A percentile compares a stretch with the other conserved stretches of the same genome.
phyloP scores from a whole-genome alignment of 2,888 invertebrate genomes.

The Polydesmus complanatus region DNA sequence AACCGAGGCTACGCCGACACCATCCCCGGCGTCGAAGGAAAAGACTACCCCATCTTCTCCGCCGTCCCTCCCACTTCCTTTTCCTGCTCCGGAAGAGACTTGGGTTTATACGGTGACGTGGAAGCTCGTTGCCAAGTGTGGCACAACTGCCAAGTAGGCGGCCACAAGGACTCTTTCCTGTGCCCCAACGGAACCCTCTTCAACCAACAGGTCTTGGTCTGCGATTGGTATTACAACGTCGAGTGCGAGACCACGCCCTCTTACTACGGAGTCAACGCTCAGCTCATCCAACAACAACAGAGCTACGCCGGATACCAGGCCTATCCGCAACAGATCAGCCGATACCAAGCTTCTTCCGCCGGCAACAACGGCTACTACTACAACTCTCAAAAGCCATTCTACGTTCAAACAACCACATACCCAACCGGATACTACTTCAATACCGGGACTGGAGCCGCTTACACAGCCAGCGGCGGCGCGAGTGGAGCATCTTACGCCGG shows the following conservation, averaged over 20 bases:
- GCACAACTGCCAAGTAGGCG: slow-evolving; percentile 14
- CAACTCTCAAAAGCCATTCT: not conserved
- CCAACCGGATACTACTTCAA: not conserved
- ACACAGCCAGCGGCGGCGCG: too few species aligned
- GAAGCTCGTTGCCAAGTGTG: slow-evolving; percentile 16
- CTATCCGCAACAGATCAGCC: not conserved
- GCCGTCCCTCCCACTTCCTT: slow-evolving; percentile 11
- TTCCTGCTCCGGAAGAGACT: slow-evolving; percentile 3
- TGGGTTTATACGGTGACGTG: slow-evolving; percentile 12
- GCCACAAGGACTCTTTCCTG: slow-evolving; percentile 13
- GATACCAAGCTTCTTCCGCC: not conserved
- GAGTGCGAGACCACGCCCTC: slow-evolving; percentile 10
- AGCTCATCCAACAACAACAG: not conserved
- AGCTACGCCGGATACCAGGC: not conserved
- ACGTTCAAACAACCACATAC: not conserved
- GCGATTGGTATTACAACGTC: slow-evolving; percentile 20
- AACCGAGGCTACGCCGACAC: slow-evolving; percentile 12
- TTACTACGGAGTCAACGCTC: slow-evolving; percentile 3
- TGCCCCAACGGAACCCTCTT: slow-evolving; percentile 16
- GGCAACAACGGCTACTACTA: not conserved
- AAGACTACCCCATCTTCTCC: slow-evolving; percentile 12
- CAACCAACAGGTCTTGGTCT: slow-evolving; percentile 18
- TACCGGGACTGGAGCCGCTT: not conserved
- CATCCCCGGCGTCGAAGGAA: slow-evolving; percentile 11
- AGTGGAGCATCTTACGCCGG: too few species aligned